These are phyloP conservation scores for Calliopsis andreniformis DNA, from an alignment of 1,140 invertebrate genomes.

Conservation along the genomic window DNA sequence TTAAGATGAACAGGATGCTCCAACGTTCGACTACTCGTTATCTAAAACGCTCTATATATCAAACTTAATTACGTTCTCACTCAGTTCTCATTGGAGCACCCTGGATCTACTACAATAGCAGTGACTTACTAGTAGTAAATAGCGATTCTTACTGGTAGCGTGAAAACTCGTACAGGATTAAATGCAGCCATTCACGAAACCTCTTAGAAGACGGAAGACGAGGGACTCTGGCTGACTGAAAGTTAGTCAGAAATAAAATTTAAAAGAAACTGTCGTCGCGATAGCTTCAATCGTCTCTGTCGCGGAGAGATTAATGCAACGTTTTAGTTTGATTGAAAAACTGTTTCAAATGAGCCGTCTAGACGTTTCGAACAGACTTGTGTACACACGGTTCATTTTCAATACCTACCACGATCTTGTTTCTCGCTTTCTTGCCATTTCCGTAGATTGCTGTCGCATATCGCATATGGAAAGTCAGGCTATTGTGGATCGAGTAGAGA, in stretches of 20 bases:
- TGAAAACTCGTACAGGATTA: not conserved
- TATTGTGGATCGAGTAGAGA: not conserved
- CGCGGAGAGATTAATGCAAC: constrained; percentile 7
- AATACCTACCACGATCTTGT: not conserved
- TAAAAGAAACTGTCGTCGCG: not conserved
- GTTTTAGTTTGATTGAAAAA: not conserved
- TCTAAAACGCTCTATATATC: too few species aligned
- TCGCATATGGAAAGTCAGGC: not conserved
- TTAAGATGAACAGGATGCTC: too few species aligned
- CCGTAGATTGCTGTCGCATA: not conserved
- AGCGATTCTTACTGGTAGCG: not conserved
- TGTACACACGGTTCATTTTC: not conserved
- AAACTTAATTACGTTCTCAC: too few species aligned
- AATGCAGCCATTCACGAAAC: not conserved
- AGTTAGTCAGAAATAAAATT: not conserved
- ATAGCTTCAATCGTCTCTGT: not conserved
- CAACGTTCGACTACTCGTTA: too few species aligned
- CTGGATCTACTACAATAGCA: too few species aligned
- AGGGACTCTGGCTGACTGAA: not conserved
- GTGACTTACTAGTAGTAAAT: too few species aligned
- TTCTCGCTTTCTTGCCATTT: not conserved
- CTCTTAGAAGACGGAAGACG: not conserved
- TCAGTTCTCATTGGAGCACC: too few species aligned
- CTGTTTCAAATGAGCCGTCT: not conserved
- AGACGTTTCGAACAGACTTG: not conserved